A percentile compares a stretch with the other conserved stretches of the same genome.
phyloP scores from a whole-genome alignment of 2,888 invertebrate species.

The Cotesia congregata region DNA sequence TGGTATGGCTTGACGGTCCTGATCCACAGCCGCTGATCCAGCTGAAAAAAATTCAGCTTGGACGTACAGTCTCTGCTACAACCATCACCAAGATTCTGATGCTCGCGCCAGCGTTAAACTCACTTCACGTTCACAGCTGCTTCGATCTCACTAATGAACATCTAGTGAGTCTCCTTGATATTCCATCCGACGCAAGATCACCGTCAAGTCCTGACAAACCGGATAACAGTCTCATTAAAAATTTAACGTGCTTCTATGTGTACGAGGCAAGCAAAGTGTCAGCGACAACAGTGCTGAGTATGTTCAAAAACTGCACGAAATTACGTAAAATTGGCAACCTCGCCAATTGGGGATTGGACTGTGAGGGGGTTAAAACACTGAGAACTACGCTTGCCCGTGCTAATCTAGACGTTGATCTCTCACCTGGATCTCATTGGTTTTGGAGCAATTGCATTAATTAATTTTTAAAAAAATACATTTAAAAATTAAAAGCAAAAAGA shows the following conservation, averaged over 20 bases:
- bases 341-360: conserved; percentile 68
- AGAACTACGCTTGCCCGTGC: conserved; percentile 60
- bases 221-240: conserved; percentile 56
- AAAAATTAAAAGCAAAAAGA: conserved; percentile 2
- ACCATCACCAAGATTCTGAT: conserved; percentile 65
- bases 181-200: conserved; percentile 26
- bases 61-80: conserved; percentile 62
- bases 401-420: conserved; percentile 67
- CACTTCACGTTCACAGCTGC: conserved; percentile 68
- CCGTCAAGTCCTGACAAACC: conserved; percentile 29
- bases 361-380: conserved; percentile 63
- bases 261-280: conserved; percentile 67
- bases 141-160: conserved; percentile 66
- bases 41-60: conserved; percentile 65
- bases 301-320: conserved; percentile 64
- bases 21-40: conserved; percentile 56
- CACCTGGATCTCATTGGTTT: conserved; percentile 69
- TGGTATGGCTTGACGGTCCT: conserved; percentile 60
- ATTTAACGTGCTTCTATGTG: conserved; percentile 68
- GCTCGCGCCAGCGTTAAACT: conserved; percentile 62
- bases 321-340: conserved; percentile 67
- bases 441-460: conserved; percentile 66
- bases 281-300: conserved; percentile 60
- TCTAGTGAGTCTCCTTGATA: conserved; percentile 56
- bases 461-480: not conserved